Percentiles rank a stretch among this genome's conserved stretches.
phyloP scores from a whole-genome alignment of 1,140 invertebrate species.

The Brachionus plicatilis region DNA sequence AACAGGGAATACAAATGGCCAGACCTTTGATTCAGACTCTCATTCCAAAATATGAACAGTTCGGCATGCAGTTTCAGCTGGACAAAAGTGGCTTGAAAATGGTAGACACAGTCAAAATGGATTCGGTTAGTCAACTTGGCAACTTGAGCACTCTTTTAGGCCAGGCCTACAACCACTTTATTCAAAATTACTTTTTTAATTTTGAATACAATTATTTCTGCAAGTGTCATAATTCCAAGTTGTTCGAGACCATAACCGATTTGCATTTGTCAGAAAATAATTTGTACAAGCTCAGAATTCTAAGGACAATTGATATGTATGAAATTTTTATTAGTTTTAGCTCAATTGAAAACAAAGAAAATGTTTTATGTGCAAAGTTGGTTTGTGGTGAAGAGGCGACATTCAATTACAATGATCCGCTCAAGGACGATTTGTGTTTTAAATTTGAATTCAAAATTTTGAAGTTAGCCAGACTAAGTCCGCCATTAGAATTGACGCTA shows the following conservation, averaged over 20 bases:
- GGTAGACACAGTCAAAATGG: neutral
- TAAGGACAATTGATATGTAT: neutral
- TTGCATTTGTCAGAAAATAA: neutral
- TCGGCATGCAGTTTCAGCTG: neutral
- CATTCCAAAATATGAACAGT: neutral
- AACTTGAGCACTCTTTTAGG: neutral
- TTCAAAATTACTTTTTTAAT: constrained; percentile 6
- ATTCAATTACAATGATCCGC: neutral
- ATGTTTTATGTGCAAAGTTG: neutral
- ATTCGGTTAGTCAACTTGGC: neutral
- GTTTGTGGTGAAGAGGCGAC: neutral
- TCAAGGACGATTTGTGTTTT: neutral
- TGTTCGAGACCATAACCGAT: neutral
- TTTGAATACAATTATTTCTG: neutral
- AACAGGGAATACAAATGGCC: neutral
- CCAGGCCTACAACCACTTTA: neutral
- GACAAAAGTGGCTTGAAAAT: neutral
- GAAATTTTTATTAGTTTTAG: neutral
- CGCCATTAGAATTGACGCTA: neutral
- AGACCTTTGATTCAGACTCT: neutral
- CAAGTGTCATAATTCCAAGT: neutral
- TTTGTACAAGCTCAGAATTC: neutral
- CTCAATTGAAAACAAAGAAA: neutral
- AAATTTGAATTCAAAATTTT: neutral
- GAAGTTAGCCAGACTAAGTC: neutral